Evolutionary conservation across 2,113 vertebrate genomes (phyloP).

Genomic region (Piprites chloris): DNA sequence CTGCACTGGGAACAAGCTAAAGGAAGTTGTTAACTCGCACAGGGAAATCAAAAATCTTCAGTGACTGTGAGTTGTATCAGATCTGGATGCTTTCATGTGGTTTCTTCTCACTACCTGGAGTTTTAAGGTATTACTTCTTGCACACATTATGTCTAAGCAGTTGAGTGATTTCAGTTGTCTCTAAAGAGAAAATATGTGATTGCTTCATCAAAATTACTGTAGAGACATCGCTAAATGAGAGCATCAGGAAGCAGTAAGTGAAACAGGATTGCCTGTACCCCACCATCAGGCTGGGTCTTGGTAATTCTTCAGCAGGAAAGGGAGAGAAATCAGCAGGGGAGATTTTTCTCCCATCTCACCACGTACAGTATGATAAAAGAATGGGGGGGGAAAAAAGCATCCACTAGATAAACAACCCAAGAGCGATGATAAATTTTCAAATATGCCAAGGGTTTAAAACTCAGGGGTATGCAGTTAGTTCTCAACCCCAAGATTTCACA

Average conservation of each 20-base stretch:
- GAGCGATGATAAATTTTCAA: background rate
- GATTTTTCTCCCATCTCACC: background rate
- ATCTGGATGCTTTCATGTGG: background rate
- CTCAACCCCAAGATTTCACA: background rate
- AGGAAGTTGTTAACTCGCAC: background rate
- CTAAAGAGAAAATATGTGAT: background rate
- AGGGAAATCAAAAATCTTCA: background rate
- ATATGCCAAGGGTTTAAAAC: background rate
- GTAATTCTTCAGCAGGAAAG: background rate
- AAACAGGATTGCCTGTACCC: background rate
- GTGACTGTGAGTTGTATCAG: background rate
- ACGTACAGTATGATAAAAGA: background rate
- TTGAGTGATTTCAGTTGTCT: background rate
- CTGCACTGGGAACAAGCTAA: background rate
- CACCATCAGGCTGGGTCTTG: background rate
- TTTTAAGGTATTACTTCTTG: background rate
- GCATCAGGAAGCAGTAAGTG: background rate
- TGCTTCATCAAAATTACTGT: background rate
- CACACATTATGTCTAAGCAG: background rate
- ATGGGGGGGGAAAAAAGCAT: accelerated
- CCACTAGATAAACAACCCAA: background rate
- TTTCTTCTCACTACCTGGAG: background rate
- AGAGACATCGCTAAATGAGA: background rate
- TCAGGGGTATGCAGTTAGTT: background rate
- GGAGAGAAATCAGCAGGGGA: background rate